Base-by-base conservation (phyloP, 2,113 vertebrate species). In the Callocephalon fimbriatum region DNA sequence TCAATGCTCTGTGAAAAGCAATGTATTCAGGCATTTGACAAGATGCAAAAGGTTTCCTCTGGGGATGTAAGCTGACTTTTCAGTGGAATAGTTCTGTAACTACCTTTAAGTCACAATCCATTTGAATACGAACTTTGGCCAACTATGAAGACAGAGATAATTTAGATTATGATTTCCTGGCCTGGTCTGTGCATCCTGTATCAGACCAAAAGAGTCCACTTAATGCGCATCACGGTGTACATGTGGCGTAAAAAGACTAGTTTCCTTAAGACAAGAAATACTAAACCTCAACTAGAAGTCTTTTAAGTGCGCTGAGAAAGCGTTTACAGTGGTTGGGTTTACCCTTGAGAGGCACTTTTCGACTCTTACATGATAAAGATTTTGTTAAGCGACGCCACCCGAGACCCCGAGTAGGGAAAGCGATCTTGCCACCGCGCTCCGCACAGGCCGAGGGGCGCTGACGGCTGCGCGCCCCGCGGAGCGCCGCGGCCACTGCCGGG, bases 271-370 rank as follows among this genome's bases (percentile, higher is more conserved):
- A 35, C 1, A 6, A 45, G 22, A 61, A 84, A 26, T 5, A 23
- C 26, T 22, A 38, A 59, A 63, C 29, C 17, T 25, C 62, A 59
- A 40, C 19, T 8, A 29, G 11, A 10, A 12, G 5, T 29, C 32
- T 35, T 51, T 42, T 1, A 27, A 22, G 31, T 0, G 15, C 53
- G 45, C 20, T 4, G 48, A 10, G 32, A 5, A 35, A 6, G 6
- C 3, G 2, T 13, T n/a, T 13, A 2, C 1, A 27, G 15, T 0
- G 10, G 25, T 1, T 1, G 63, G 3, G 38, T 27, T 22, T 15
- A 3, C 3, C 14, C 20, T 44, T 12, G 5, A 1, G 42, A 25
- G 20, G 13, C n/a, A 5, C 56, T 14, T 5, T 9, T 0, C 15
- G 47, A 2, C 31, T 6, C 29, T 6, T 20, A 15, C 31, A 7